Evolutionary conservation across 2,797 vertebrate species (phyloP), one percentile per base, ranked within the genome.

Genomic region (Chaenodraco wilsoni): DNA sequence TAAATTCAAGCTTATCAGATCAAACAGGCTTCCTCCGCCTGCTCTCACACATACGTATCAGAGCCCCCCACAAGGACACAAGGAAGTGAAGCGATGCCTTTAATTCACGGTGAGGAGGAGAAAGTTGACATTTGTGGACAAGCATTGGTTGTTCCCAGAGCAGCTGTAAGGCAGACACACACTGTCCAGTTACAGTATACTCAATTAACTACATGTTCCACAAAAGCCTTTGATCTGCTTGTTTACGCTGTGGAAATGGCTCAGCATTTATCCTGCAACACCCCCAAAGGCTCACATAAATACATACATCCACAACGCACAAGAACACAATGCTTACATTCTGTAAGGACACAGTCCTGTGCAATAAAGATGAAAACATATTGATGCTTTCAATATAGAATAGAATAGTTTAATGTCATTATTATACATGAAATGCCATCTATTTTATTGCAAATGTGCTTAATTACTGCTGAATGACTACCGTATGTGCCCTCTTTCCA

Each of bases 1-100:
- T 91, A 87, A 89, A 87, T 90, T 87, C 81, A 89, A 83, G 72
- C 83, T 81, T 90, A 90, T 92, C 89, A 91, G 89, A 92, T 93
- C 88, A 94, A 92, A 94, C 87, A 80, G 86, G 84, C 80, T 72
- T 80, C 71, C 74, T 74, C 76, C 83, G 77, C 74, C 76, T 86
- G 81, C 59, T 67, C 41, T 44, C 57, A 14, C 43, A 37, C 51
- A n/a, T 48, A 65, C 68, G 67, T 77, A 89, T 13, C 84, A 89
- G 82, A 86, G 79, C 70, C 77, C 83, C 87, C 54, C 71, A 72
- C 66, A 89, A 86, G 90, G 81, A 83, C 82, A 82, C 66, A 64
- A 37, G 62, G 49, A 79, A 82, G 79, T 60, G 74, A 86, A 59
- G 67, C 16, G 33, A 72, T 82, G 83, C 65, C 74, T 88, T 90